phyloP scores from a whole-genome alignment of 2,888 invertebrate species.

The Sphaerophoria taeniata region DNA sequence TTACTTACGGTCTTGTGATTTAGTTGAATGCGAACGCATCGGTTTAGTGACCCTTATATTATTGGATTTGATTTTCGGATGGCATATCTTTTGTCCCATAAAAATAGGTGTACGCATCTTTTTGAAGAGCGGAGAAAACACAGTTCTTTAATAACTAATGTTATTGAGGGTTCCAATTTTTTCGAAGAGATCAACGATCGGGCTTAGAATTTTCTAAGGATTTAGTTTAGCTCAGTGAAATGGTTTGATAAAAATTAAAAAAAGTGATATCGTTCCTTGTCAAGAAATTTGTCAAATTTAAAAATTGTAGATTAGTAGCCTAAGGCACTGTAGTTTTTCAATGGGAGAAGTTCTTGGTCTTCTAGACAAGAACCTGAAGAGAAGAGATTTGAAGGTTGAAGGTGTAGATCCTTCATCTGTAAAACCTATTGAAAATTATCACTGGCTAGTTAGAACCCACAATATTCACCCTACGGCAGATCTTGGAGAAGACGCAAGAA shows the following conservation, averaged over 20 bases:
- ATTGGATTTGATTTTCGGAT: conserved; percentile 64
- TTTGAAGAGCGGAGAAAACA: neutral
- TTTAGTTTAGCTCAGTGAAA: neutral
- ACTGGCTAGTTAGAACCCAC: no score
- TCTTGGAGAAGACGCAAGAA: no score
- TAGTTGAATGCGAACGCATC: conserved; percentile 61
- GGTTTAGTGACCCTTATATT: conserved; percentile 70
- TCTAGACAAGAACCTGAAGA: no score
- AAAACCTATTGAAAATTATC: no score
- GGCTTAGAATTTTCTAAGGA: neutral
- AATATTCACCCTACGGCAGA: no score
- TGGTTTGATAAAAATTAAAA: neutral
- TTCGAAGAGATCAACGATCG: neutral
- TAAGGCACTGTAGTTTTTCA: no score
- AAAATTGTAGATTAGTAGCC: no score
- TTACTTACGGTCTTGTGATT: conserved; percentile 79
- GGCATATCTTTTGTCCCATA: conserved; percentile 40
- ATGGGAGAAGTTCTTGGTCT: no score
- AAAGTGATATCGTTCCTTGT: neutral
- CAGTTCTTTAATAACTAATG: neutral
- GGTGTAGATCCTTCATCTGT: no score
- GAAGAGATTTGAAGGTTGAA: no score
- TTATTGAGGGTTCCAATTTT: conserved; percentile 33
- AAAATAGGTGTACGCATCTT: conserved; percentile 23
- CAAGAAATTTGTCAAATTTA: no score